Conservation (phyloP, 2,113 vertebrate species). For the Okapia johnstoni region DNA sequence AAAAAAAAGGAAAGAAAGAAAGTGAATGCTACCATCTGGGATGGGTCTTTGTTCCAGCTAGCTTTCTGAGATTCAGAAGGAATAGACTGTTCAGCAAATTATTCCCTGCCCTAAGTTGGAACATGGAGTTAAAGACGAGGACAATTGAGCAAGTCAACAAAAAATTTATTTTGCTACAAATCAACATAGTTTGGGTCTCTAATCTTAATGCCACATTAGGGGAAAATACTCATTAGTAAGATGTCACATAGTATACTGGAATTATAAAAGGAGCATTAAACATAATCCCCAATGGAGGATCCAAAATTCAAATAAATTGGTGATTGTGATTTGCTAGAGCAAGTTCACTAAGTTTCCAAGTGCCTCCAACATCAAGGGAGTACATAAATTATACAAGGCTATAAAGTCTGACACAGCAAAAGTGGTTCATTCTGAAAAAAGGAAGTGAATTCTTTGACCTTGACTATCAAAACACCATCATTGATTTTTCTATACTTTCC, state of each 20-base stretch:
- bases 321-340: slow-evolving; percentile 37
- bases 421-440: slow-evolving; percentile 41
- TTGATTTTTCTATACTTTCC: background rate
- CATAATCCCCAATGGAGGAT: slow-evolving; percentile 8
- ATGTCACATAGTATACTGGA: background rate
- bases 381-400: slow-evolving; percentile 43
- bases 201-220: background rate
- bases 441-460: slow-evolving; percentile 45
- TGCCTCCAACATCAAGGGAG: background rate
- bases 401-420: slow-evolving; percentile 44
- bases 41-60: background rate
- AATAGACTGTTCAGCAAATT: background rate
- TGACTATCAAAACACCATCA: slow-evolving; percentile 41
- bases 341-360: slow-evolving; percentile 33
- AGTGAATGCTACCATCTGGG: background rate
- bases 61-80: slow-evolving; percentile 30
- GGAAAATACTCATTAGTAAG: background rate
- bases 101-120: background rate
- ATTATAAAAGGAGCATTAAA: slow-evolving; percentile 32
- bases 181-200: background rate
- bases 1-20: background rate
- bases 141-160: slow-evolving; percentile 3
- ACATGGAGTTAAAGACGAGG: background rate
- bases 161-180: background rate
- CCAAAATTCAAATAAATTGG: slow-evolving; percentile 39